Base-by-base conservation (phyloP, 2,888 invertebrate genomes). In the Notodonta ziczac region DNA sequence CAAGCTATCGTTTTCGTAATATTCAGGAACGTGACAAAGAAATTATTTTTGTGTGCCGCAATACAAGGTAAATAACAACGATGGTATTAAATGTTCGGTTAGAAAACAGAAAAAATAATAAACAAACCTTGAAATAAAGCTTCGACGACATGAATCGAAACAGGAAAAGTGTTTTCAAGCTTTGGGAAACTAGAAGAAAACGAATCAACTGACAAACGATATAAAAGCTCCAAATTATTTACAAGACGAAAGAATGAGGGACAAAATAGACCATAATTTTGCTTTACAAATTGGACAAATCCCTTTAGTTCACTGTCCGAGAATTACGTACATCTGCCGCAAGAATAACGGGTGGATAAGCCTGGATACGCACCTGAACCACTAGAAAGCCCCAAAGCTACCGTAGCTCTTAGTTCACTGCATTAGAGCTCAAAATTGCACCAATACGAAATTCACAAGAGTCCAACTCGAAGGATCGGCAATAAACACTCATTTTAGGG, bases 401-500 rank as follows among this genome's bases (percentile, higher is more conserved):
- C 68, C 73, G 69, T 69, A 72, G 67, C 66, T 74, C 82, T 81
- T 84, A 84, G 67, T 16, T 61, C 70, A 57, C 80, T 61, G 73
- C 65, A 69, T 78, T 76, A 88, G 81, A 80, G 85, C 71, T 67
- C 73, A 82, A 78, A 85, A 86, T 83, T 57, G 65, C 66, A 62
- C 54, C 57, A 62, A 66, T 62, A 72, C 69, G 64, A 68, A 66
- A 54, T 68, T 70, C 74, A 71, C 78, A 74, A 72, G 75, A 84
- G 84, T 89, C 86, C 84, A 81, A 78, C 81, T 83, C 73, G 78
- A 82, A 87, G 88, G 88, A 86, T 81, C 84, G 84, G 86, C 86
- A 83, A 91, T 93, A 93, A 92, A 92, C 91, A 91, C 91, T 91
- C 87, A 87, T 93, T 91, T 87, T 82, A 83, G 80, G 78, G 81